Evolutionary conservation across 23 tunicate genomes (phyloP).

Genomic region (Ascidia mentula): DNA sequence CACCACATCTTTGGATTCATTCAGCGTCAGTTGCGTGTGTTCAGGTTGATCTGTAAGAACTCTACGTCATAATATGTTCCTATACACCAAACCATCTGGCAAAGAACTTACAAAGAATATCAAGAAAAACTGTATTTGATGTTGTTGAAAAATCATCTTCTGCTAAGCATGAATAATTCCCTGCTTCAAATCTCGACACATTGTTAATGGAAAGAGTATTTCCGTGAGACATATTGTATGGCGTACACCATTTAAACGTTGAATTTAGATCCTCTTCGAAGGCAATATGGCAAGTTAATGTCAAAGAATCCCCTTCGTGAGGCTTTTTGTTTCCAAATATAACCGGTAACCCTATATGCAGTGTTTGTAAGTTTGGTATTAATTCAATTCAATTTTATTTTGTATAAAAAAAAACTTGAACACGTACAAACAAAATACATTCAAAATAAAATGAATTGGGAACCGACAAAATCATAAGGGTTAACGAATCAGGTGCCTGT

Average conservation of each 20-base stretch:
- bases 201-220: not conserved
- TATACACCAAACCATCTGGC: too few relatives aligned
- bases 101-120: not conserved
- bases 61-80: too few relatives aligned
- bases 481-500: too few relatives aligned
- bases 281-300: not conserved
- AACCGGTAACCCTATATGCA: too few relatives aligned
- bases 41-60: not conserved
- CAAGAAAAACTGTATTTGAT: not conserved
- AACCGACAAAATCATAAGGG: too few relatives aligned
- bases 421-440: too few relatives aligned
- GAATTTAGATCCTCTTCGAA: not conserved
- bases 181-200: not conserved
- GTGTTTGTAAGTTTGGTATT: too few relatives aligned
- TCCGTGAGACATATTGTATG: not conserved
- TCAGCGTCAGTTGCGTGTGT: not conserved
- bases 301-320: not conserved
- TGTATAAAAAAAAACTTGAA: too few relatives aligned
- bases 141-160: not conserved
- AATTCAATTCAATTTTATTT: too few relatives aligned
- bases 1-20: not conserved
- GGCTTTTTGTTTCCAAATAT: too few relatives aligned
- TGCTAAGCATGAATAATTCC: not conserved
- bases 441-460: too few relatives aligned
- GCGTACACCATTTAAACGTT: not conserved